Evolutionary conservation across 2,113 vertebrate genomes (phyloP), one percentile per base, ranked within the genome.

Genomic region (Perccottus glenii): DNA sequence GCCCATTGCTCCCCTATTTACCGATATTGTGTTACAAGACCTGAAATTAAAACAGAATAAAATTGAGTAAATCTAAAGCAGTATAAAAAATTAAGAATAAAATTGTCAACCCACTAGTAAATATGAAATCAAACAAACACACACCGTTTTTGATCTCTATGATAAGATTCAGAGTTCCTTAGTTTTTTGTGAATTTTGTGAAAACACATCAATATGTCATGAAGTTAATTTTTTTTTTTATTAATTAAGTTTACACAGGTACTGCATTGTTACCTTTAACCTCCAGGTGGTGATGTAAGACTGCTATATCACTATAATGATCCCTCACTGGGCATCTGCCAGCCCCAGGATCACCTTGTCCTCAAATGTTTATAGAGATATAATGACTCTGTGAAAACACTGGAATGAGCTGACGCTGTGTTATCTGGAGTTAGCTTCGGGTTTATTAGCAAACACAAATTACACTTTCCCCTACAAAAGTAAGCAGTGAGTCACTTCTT

Each of bases 261-360:
- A 27, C 32, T 11, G 8, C 32, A n/a, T n/a, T 38, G 32, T 19
- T 47, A 5, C 4, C 32, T 15, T 19, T 36, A 5, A 67, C 82
- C 88, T 89, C 67, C 43, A 80, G 86, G 32, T 59, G 83, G 69
- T 4, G 33, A 49, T 60, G 49, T 73, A 53, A 52, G 19, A 43
- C 16, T 6, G n/a, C 48, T 6, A 14, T 72, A 56, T 11, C 42
- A 36, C 19, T n/a, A 15, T 32, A 14, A 11, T 35, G 6, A 27
- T 36, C 4, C 44, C 5, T 4, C 0, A 2, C n/a, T 1, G 12
- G 6, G 38, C 12, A 8, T 53, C 48, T 45, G 35, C 35, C 40
- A 46, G 4, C 49, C n/a, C 12, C 53, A 35, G 51, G 7, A 19
- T n/a, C 35, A 36, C 14, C 4, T 1, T 44, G n/a, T 27, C 7